These are phyloP conservation scores for Caerostris darwini DNA, from an alignment of 1,140 invertebrate genomes.

Conservation along the genomic window DNA sequence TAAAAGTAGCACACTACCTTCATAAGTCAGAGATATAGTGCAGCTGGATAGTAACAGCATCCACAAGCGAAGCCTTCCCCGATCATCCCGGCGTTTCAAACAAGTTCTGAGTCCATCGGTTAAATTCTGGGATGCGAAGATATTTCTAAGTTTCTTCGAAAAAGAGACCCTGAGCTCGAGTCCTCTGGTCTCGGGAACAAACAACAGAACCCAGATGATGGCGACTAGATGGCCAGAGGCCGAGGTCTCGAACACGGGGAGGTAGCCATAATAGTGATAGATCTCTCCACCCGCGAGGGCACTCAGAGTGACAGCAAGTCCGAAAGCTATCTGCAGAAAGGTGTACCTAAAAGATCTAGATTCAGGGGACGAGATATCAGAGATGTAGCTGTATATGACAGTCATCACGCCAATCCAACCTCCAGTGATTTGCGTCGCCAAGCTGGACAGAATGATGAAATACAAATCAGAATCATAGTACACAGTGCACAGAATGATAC, in stretches of 20 bases:
- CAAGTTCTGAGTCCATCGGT: slow-evolving; percentile 80
- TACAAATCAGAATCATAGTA: slow-evolving; percentile 43
- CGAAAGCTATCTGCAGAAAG: slow-evolving; percentile 82
- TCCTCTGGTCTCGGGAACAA: slow-evolving; percentile 62
- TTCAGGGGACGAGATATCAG: slow-evolving; percentile 29
- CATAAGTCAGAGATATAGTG: slow-evolving; percentile 76
- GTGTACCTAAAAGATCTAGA: slow-evolving; percentile 83
- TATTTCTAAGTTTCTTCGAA: slow-evolving; percentile 41
- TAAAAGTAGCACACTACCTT: slow-evolving; percentile 15
- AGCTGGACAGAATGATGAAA: slow-evolving; percentile 60
- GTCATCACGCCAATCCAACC: slow-evolving; percentile 64
- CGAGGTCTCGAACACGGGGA: background rate
- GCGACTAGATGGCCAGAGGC: slow-evolving; percentile 34
- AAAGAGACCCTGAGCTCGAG: background rate
- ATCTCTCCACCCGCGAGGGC: slow-evolving; percentile 50
- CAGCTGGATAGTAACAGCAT: slow-evolving; percentile 80
- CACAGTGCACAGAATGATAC: slow-evolving; percentile 48
- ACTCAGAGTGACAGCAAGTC: slow-evolving; percentile 81
- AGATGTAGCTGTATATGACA: slow-evolving; percentile 62
- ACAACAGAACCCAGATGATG: slow-evolving; percentile 34
- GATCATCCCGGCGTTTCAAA: slow-evolving; percentile 80
- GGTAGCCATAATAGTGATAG: slow-evolving; percentile 38
- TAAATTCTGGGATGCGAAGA: slow-evolving; percentile 79
- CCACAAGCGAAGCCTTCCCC: slow-evolving; percentile 79
- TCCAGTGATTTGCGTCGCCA: slow-evolving; percentile 19